Evolutionary conservation across 37 sponge, comb jelly and placozoan genomes (phyloP), one percentile per base, ranked within the genome.

Genomic region (Bolinopsis microptera): DNA sequence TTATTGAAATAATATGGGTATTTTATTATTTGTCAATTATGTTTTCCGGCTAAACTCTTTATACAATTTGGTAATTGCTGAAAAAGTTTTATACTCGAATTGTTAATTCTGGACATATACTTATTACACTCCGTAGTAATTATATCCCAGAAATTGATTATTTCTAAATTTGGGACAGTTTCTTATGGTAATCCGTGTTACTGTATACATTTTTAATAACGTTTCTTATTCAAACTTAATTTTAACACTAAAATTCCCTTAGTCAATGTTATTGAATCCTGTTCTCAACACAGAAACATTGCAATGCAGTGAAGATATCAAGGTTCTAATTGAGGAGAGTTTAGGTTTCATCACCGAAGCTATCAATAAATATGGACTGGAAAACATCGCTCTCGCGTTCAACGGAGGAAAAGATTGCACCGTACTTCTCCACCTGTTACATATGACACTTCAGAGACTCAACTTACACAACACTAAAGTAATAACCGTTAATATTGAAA

Each of bases 331-430:
- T 25, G 36, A 41, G 38, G 90, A 39, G 0, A 38, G 30, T 30
- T 40, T 86, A 28, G 36, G 30, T 0, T 28, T 86, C 5, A 41
- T 86, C 16, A 40, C 40, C 0, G n/a, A 86, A 38, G 90, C 90
- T 27, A 39, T 86, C 2, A 24, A 27, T 23, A 41, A 40, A 23
- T 39, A 39, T 26, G 90, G 95, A 18, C 80, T 93, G 18, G 94
- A 94, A 0, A 95, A 94, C 24, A 31, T 98, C 38, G 96, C 96
- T 38, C 40, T 98, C 0, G 95, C 96, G n/a, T 98, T 97, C 82
- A 98, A 97, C 94, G 99, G 99, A 38, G 99, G 99, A 0, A 98
- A 98, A 95, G 99, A 98, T 80, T 98, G 99, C 86, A 98, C 99
- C 36, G 96, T 96, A 9, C 92, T 98, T 38, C 80, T 98, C 38